Evolutionary conservation across 2,888 invertebrate genomes (phyloP).

Genomic region (Drosophila affinis): DNA sequence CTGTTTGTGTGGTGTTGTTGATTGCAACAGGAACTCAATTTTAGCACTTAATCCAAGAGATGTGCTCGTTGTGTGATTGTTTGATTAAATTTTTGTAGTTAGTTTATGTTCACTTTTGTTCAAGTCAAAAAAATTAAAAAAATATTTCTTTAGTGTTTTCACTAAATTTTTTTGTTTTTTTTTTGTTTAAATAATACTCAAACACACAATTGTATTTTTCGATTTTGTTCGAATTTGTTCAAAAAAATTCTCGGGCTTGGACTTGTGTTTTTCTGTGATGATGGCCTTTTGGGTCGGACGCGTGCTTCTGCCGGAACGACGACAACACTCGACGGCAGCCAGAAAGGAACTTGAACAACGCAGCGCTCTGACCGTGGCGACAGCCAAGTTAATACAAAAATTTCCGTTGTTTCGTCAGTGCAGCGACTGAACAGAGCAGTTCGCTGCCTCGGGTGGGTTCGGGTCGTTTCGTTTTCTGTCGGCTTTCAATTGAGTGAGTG

Average conservation of each 20-base stretch:
- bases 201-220: conserved; percentile 8
- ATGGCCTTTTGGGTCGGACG: conserved; percentile 61
- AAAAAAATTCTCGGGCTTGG: conserved; percentile 16
- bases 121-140: conserved; percentile 21
- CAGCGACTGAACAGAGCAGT: conserved; percentile 31
- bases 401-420: conserved; percentile 1
- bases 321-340: conserved; percentile 84
- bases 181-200: conserved; percentile 22
- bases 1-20: conserved; percentile 29
- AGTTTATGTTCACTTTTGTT: conserved; percentile 31
- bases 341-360: conserved; percentile 83
- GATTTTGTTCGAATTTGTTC: conserved; percentile 11
- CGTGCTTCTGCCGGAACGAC: conserved; percentile 71
- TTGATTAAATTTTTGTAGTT: conserved; percentile 6
- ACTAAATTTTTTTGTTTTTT: conserved; percentile 33
- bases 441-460: no score
- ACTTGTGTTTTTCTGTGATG: conserved; percentile 35
- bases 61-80: conserved; percentile 57
- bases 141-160: conserved; percentile 39
- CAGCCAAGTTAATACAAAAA: conserved; percentile 3
- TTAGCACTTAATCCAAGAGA: conserved; percentile 73
- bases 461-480: no score
- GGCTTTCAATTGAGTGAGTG: no score
- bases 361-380: conserved; percentile 47
- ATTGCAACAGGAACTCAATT: conserved; percentile 69